Conservation (phyloP, 2,888 invertebrate species). For the Agrilus biguttatus region DNA sequence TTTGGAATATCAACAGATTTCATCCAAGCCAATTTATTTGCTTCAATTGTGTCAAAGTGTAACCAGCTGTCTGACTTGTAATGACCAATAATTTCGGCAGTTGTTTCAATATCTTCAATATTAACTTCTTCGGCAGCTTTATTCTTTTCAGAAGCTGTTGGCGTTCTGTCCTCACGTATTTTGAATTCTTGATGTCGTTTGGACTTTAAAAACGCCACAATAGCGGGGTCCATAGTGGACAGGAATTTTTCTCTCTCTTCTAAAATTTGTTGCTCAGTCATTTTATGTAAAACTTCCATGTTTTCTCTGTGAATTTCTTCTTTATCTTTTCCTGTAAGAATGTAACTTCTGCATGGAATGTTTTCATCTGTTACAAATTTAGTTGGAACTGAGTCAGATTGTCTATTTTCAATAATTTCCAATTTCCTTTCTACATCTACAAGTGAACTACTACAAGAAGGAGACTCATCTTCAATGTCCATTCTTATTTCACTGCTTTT, state of each 20-base stretch:
- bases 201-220: conserved; percentile 48
- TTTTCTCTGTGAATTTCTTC: conserved; percentile 62
- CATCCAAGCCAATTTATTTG: conserved; percentile 83
- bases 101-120: conserved; percentile 35
- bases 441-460: conserved; percentile 8
- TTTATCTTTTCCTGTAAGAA: conserved; percentile 36
- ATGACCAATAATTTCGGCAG: conserved; percentile 38
- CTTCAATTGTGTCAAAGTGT: conserved; percentile 75
- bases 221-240: conserved; percentile 45
- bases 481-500: conserved; percentile 10
- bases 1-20: conserved; percentile 47
- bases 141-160: conserved; percentile 27
- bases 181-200: conserved; percentile 25
- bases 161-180: conserved; percentile 15
- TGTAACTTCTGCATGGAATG: conserved; percentile 29
- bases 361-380: conserved; percentile 11
- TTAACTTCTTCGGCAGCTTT: conserved; percentile 18
- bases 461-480: conserved; percentile 9
- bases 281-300: conserved; percentile 43
- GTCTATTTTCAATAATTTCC: conserved; percentile 9
- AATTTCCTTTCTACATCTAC: too few species aligned
- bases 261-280: conserved; percentile 62
- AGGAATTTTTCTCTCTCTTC: conserved; percentile 57
- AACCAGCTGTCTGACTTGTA: conserved; percentile 59
- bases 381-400: conserved; percentile 17